Percentiles rank a stretch among this genome's conserved stretches.
These are phyloP conservation scores for Bemisia tabaci DNA, from an alignment of 1,140 invertebrate species.

Conservation along the genomic window DNA sequence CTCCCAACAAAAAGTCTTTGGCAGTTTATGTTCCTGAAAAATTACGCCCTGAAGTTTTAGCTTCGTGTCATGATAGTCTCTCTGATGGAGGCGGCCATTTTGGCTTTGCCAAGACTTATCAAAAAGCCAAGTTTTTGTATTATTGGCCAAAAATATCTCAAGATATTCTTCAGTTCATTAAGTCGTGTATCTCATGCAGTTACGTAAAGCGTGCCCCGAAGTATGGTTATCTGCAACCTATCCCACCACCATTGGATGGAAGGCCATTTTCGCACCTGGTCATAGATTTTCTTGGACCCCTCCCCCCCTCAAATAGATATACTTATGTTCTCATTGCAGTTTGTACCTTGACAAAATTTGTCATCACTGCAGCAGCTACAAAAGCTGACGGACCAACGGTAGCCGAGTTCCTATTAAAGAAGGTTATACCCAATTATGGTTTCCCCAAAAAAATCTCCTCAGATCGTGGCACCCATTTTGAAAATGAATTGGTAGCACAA, in stretches of 20 bases:
- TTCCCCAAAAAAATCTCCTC: slow-evolving; percentile 3
- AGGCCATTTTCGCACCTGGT: neutral
- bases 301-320: neutral
- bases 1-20: too few species aligned
- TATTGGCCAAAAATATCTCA: neutral
- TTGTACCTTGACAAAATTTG: neutral
- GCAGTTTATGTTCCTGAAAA: too few species aligned
- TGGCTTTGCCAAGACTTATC: neutral
- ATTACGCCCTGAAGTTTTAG: neutral
- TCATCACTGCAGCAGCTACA: neutral
- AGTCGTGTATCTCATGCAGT: neutral
- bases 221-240: neutral
- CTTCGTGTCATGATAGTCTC: neutral
- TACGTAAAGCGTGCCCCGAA: neutral
- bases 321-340: neutral
- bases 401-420: neutral
- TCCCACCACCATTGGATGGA: neutral
- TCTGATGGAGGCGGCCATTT: neutral
- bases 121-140: neutral
- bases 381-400: neutral
- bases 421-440: neutral
- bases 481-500: neutral
- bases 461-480: slow-evolving; percentile 4
- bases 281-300: slow-evolving; percentile 4
- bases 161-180: neutral